phyloP scores from a whole-genome alignment of 2,113 vertebrate genomes.

The Tyrannus savana region DNA sequence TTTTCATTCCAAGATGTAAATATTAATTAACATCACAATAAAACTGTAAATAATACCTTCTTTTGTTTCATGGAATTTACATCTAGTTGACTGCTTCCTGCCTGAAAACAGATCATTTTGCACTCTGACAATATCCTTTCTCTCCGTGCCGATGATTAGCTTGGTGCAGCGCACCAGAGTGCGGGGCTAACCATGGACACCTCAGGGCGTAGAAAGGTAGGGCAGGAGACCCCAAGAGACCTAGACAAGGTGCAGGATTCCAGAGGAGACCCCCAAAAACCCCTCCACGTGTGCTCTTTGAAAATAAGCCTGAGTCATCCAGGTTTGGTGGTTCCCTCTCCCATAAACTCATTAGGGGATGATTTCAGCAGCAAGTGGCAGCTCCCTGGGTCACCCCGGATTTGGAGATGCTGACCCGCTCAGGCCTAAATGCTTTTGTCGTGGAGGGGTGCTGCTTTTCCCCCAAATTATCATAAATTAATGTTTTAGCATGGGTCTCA shows the following conservation, averaged over 20 bases:
- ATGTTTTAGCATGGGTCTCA: not conserved
- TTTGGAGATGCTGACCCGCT: not conserved
- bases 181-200: conserved; percentile 49
- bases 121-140: conserved; percentile 74
- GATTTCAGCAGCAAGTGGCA: conserved; percentile 14
- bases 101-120: conserved; percentile 83
- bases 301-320: not conserved
- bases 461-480: not conserved
- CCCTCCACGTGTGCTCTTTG: not conserved
- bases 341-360: not conserved
- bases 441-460: not conserved
- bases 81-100: conserved; percentile 82
- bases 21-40: conserved; percentile 76
- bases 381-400: not conserved
- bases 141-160: conserved; percentile 67
- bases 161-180: conserved; percentile 57
- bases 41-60: conserved; percentile 76
- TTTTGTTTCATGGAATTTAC: conserved; percentile 78
- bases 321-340: not conserved
- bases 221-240: conserved; percentile 6
- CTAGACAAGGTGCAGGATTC: not conserved
- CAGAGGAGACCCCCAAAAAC: not conserved
- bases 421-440: not conserved
- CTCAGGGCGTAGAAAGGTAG: conserved; percentile 49
- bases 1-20: conserved; percentile 77